Percentiles rank a stretch among this genome's conserved stretches.
phyloP scores from a whole-genome alignment of 2,888 invertebrate species.

The Pseudococcus jackbeardsleyi region DNA sequence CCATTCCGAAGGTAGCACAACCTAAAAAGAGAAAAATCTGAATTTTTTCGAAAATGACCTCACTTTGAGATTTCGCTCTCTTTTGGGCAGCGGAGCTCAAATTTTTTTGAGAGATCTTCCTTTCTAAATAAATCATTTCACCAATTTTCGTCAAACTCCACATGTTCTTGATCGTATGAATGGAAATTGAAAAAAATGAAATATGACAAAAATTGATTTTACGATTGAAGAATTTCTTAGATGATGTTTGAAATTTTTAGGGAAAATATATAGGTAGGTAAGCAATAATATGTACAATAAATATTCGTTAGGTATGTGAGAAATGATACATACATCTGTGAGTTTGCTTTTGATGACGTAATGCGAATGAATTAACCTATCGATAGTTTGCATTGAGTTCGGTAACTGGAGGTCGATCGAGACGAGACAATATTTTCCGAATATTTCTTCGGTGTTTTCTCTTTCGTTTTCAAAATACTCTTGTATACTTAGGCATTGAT shows the following conservation, averaged over 20 bases:
- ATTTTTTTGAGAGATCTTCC: no score
- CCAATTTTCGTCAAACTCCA: no score
- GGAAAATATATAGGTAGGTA: conserved; percentile 1
- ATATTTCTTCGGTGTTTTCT: conserved; percentile 70
- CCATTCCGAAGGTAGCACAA: no score
- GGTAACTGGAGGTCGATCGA: conserved; percentile 72
- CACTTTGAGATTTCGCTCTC: no score
- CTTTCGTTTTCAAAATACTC: conserved; percentile 67
- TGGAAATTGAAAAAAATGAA: background rate
- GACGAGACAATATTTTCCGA: conserved; percentile 77
- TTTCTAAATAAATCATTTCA: no score
- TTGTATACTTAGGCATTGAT: conserved; percentile 74
- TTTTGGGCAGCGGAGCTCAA: no score
- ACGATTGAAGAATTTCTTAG: background rate
- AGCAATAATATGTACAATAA: background rate
- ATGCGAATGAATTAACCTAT: conserved; percentile 75
- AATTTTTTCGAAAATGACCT: no score
- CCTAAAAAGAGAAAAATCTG: no score
- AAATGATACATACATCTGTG: conserved; percentile 75
- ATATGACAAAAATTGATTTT: background rate
- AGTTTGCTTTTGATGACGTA: conserved; percentile 77
- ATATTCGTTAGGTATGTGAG: background rate
- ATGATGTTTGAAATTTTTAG: background rate
- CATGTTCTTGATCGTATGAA: no score
- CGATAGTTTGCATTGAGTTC: conserved; percentile 69